Evolutionary conservation across 2,888 invertebrate species (phyloP), one percentile per base, ranked within the genome.

Genomic region (Pantelozetes paolii): DNA sequence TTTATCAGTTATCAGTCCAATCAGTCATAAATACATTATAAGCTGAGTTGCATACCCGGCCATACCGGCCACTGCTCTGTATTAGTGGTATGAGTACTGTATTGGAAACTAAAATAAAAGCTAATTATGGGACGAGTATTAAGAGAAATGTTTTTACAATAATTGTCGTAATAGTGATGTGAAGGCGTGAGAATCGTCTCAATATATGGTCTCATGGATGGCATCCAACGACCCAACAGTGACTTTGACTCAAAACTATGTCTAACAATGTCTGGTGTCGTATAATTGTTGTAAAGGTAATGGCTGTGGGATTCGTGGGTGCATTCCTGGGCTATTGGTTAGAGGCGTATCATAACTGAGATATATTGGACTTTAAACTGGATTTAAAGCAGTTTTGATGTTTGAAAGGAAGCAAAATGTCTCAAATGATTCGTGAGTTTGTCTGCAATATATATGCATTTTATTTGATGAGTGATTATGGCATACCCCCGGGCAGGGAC

Each of bases 391-490:
- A 69, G 36, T 69, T 57, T 69, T 69, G 28, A 28, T 20, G 54
- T 26, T 67, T 45, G 40, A 69, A 69, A 69, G 69, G 69, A 69
- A 40, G 69, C 69, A 69, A 69, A 50, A 42, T 40, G 26, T 67
- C 67, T 67, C 18, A 64, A 30, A 30, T 30, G 30, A 59, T 32
- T 59, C 36, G 30, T n/a, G 11, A n/a, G n/a, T 28, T 59, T 1
- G 13, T 62, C 5, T 62, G 11, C 23, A 64, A 64, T 64, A 64
- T 69, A 42, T 69, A 69, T 69, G 36, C 40, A 45, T 69, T 69
- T 69, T 69, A 69, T 69, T 69, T 69, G 69, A 69, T 69, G 42
- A 69, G 69, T 69, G 69, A 69, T 69, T 69, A 69, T 69, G 69
- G 69, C 36, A 45, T 69, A 69, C 69, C 69, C 69, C 69, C 69